Conservation (phyloP, 1,140 invertebrate species). For the Drosophila sucinea region DNA sequence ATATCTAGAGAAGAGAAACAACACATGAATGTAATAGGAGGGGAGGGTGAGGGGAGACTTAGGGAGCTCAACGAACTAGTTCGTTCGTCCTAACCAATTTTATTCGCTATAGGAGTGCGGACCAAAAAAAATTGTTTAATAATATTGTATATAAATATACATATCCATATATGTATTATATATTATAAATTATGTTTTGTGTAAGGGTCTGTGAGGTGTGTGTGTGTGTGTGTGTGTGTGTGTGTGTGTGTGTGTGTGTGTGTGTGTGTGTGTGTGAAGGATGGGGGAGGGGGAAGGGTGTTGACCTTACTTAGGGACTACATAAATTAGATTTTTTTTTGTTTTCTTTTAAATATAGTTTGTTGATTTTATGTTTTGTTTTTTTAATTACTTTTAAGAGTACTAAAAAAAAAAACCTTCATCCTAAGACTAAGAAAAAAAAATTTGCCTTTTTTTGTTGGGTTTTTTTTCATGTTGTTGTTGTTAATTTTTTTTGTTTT, state of each 20-base stretch:
- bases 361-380: background rate
- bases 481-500: slow-evolving; percentile 25
- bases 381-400: slow-evolving; percentile 63
- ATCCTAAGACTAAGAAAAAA: slow-evolving; percentile 77
- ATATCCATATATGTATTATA: background rate
- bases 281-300: background rate
- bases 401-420: slow-evolving; percentile 74
- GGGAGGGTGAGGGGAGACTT: background rate
- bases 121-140: background rate
- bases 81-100: background rate
- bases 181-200: background rate
- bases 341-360: slow-evolving; percentile 46
- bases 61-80: background rate
- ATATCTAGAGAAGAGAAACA: background rate
- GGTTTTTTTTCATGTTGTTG: slow-evolving; percentile 26
- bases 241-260: slow-evolving; percentile 17
- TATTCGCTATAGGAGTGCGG: slow-evolving; percentile 3
- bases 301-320: slow-evolving; percentile 68
- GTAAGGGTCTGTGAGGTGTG: background rate
- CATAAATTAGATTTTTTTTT: slow-evolving; percentile 69
- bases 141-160: background rate
- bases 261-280: slow-evolving; percentile 36
- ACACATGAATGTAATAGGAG: background rate
- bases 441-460: slow-evolving; percentile 50
- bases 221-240: slow-evolving; percentile 38